These are phyloP conservation scores for Labeo calbasu DNA, from an alignment of 2,797 vertebrate species.

Conservation along the genomic window DNA sequence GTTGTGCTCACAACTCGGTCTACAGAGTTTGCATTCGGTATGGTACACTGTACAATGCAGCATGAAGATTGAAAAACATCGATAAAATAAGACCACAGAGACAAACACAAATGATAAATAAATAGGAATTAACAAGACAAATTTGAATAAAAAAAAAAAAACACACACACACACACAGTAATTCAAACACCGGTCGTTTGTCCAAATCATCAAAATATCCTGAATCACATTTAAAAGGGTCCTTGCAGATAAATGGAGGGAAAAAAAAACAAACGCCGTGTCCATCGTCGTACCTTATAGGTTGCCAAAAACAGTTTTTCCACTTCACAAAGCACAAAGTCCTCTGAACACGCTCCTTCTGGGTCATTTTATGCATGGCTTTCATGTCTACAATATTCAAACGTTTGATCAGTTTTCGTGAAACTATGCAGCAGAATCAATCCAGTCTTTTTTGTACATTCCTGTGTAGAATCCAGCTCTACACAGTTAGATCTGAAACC, in stretches of 20 bases:
- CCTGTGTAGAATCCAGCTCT: slow-evolving; percentile 63
- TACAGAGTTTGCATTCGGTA: slow-evolving; percentile 34
- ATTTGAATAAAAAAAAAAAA: not conserved
- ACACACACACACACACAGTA: not conserved
- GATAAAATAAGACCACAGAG: slow-evolving; percentile 32
- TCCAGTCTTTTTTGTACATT: slow-evolving; percentile 52
- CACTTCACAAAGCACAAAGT: not conserved
- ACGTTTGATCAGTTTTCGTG: slow-evolving; percentile 26
- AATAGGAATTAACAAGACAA: slow-evolving; percentile 33
- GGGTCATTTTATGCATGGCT: slow-evolving; percentile 44
- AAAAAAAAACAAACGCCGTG: not conserved
- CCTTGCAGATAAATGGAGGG: slow-evolving; percentile 12
- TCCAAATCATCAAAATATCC: slow-evolving; percentile 30
- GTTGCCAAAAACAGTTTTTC: not conserved
- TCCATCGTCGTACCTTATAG: not conserved
- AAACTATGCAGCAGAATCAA: slow-evolving; percentile 44
- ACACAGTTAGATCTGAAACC: slow-evolving; percentile 45
- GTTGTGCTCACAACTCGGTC: slow-evolving; percentile 30
- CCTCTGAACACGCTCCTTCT: not conserved
- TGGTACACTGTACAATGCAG: slow-evolving; percentile 48
- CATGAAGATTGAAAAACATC: slow-evolving; percentile 9
- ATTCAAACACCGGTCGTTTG: slow-evolving; percentile 20
- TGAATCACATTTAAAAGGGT: slow-evolving; percentile 37
- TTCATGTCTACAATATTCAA: slow-evolving; percentile 42
- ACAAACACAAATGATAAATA: slow-evolving; percentile 44